A percentile compares a stretch with the other conserved stretches of the same genome.
Evolutionary conservation across 2,113 vertebrate species (phyloP).

Genomic region (Gorsachius goisagi): DNA sequence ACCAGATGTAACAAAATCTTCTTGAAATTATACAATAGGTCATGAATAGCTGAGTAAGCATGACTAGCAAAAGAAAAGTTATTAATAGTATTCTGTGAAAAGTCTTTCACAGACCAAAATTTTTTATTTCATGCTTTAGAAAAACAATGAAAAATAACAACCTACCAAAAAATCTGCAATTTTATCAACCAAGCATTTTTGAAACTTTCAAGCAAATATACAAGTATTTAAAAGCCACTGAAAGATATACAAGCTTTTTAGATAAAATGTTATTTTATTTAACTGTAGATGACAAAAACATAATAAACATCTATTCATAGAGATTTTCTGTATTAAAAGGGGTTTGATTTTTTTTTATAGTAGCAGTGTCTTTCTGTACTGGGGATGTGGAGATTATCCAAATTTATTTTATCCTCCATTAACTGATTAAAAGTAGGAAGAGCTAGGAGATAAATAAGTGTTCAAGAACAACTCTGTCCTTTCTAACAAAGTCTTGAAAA

Average conservation of each 20-base stretch:
- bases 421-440: background rate
- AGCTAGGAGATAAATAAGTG: background rate
- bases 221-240: background rate
- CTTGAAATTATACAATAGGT: conserved; percentile 37
- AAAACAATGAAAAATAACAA: background rate
- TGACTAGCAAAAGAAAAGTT: background rate
- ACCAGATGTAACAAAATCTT: background rate
- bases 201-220: background rate
- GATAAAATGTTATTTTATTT: background rate
- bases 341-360: background rate
- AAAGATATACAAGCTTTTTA: background rate
- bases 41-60: conserved; percentile 6
- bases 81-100: background rate
- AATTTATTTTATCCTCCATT: background rate
- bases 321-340: background rate
- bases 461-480: background rate
- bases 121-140: background rate
- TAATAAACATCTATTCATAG: background rate
- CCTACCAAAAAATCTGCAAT: background rate
- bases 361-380: background rate
- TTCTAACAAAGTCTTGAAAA: background rate
- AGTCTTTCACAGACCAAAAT: background rate
- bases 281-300: background rate
- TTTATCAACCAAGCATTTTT: background rate
- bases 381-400: background rate